Conservation (phyloP, 2,797 vertebrate genomes). For the Ataeniobius toweri region DNA sequence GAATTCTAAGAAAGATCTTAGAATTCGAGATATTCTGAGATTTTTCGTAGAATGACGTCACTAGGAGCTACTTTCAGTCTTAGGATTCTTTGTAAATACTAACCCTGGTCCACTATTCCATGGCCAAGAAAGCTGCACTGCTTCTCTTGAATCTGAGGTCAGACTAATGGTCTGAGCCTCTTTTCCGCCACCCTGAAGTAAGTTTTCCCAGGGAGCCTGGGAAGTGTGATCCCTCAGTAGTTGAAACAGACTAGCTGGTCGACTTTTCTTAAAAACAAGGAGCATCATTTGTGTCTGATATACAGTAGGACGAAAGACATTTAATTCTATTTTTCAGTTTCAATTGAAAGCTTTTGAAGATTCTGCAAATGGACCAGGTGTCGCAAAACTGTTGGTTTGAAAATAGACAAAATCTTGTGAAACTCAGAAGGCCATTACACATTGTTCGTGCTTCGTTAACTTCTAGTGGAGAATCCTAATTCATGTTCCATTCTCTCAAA, state of each 20-base stretch:
- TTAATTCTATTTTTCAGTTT: slow-evolving; percentile 13
- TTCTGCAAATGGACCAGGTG: slow-evolving; percentile 7
- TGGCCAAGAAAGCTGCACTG: not conserved
- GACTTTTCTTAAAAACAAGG: not conserved
- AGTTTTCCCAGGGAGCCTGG: not conserved
- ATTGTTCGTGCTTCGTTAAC: slow-evolving; percentile 12
- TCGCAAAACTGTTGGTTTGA: slow-evolving; percentile 26
- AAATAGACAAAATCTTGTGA: slow-evolving; percentile 16
- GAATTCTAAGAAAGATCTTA: too few relatives aligned
- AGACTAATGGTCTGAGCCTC: not conserved
- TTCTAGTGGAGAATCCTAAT: slow-evolving; percentile 35
- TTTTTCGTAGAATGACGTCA: too few relatives aligned
- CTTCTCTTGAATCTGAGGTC: not conserved
- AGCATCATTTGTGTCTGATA: not conserved
- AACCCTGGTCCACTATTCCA: not conserved
- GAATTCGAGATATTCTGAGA: too few relatives aligned
- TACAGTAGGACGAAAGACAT: not conserved
- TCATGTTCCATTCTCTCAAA: slow-evolving; percentile 43
- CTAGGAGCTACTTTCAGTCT: too few relatives aligned
- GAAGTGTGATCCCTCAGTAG: not conserved
- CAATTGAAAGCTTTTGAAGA: slow-evolving; percentile 27
- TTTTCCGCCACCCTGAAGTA: not conserved
- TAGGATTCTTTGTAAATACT: too few relatives aligned
- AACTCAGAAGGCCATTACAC: slow-evolving; percentile 16
- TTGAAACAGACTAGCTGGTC: not conserved